phyloP scores from a whole-genome alignment of 1,140 invertebrate species.

The Acyrthosiphon pisum region DNA sequence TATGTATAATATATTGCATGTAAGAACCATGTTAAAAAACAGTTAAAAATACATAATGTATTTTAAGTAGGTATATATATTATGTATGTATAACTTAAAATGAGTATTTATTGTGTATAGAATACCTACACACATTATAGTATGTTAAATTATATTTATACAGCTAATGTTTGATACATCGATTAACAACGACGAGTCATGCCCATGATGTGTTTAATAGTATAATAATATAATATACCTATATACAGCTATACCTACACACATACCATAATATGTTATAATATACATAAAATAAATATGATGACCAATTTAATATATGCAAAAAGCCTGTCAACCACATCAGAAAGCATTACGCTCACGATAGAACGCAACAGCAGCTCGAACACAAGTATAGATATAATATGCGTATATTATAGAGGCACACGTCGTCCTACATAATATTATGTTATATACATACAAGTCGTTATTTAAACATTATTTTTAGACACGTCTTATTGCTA shows the following conservation, averaged over 20 bases:
- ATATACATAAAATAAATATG: not conserved
- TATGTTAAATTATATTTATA: not conserved
- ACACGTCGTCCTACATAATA: not conserved
- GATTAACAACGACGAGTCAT: conserved; percentile 28
- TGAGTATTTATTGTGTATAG: not conserved
- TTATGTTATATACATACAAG: not conserved
- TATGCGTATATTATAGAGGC: not conserved
- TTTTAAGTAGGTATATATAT: not conserved
- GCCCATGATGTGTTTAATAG: not conserved
- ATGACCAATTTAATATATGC: conserved; percentile 38
- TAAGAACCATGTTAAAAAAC: not conserved
- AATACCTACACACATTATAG: not conserved
- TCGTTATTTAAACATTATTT: conserved; percentile 10
- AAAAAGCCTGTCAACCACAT: conserved; percentile 47
- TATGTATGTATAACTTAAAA: not conserved
- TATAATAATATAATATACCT: not conserved
- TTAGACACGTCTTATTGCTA: not conserved
- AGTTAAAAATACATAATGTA: conserved; percentile 31
- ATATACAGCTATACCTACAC: not conserved
- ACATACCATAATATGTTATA: not conserved
- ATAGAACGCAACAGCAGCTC: not conserved
- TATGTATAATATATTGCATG: not conserved
- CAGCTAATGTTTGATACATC: conserved; percentile 14
- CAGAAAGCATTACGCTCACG: not conserved
- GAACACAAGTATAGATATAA: not conserved